A percentile compares a stretch with the other conserved stretches of the same genome.
Conservation (phyloP, 1,140 invertebrate species). For the Heliconius nattereri region DNA sequence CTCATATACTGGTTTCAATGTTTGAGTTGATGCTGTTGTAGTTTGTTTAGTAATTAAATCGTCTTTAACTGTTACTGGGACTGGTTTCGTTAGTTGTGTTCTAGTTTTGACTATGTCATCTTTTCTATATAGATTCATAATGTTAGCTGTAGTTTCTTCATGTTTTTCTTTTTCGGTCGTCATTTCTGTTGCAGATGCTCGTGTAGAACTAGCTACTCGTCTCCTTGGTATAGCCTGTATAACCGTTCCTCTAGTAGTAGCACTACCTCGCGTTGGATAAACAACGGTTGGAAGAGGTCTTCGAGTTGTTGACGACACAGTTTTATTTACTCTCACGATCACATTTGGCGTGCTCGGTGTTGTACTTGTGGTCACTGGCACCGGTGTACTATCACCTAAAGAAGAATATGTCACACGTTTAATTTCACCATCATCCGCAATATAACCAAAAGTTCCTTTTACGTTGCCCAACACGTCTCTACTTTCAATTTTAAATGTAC, state of each 20-base stretch:
- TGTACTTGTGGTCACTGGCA: slow-evolving; percentile 72
- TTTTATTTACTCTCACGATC: slow-evolving; percentile 75
- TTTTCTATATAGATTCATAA: slow-evolving; percentile 64
- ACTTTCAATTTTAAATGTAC: slow-evolving; percentile 92
- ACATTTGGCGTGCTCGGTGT: slow-evolving; percentile 72
- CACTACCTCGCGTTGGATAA: slow-evolving; percentile 74
- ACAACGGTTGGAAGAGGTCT: slow-evolving; percentile 74
- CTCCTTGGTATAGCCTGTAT: slow-evolving; percentile 84
- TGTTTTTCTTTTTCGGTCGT: slow-evolving; percentile 61
- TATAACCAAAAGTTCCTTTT: slow-evolving; percentile 92
- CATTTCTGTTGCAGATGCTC: slow-evolving; percentile 53
- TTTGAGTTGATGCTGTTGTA: slow-evolving; percentile 63
- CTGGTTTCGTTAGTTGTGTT: slow-evolving; percentile 63
- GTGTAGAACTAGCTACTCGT: slow-evolving; percentile 58
- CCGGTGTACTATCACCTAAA: slow-evolving; percentile 78
- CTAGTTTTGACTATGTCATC: slow-evolving; percentile 60
- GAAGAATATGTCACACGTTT: slow-evolving; percentile 92
- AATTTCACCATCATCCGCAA: slow-evolving; percentile 89
- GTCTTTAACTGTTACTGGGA: slow-evolving; percentile 54
- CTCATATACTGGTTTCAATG: slow-evolving; percentile 79
- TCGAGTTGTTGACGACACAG: slow-evolving; percentile 73
- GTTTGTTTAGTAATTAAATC: slow-evolving; percentile 68
- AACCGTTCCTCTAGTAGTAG: slow-evolving; percentile 80
- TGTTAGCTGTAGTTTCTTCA: slow-evolving; percentile 68
- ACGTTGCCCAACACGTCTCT: slow-evolving; percentile 90